phyloP scores from a whole-genome alignment of 2,888 invertebrate genomes.

The Papilio protenor region DNA sequence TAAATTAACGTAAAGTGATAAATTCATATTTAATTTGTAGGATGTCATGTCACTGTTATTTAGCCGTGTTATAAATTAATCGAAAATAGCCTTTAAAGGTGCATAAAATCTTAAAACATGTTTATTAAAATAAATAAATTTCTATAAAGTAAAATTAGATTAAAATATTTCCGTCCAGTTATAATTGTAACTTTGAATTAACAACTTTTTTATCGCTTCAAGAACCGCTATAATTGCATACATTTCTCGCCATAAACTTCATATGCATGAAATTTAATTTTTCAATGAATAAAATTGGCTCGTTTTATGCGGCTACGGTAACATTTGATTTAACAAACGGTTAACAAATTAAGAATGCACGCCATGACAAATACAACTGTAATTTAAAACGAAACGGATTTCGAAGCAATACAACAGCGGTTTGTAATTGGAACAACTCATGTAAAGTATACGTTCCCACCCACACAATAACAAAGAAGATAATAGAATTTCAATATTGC shows the following conservation, averaged over 20 bases:
- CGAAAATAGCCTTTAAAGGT: neutral
- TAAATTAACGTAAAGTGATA: conserved; percentile 23
- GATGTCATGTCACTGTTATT: neutral
- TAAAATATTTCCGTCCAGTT: neutral
- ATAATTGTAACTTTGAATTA: neutral
- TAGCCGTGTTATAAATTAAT: neutral
- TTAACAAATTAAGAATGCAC: conserved; percentile 33
- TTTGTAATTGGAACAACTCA: conserved; percentile 37
- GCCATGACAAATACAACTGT: conserved; percentile 36
- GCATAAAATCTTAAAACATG: neutral
- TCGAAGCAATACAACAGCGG: conserved; percentile 2
- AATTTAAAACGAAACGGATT: conserved; percentile 30
- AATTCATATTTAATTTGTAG: conserved; percentile 16
- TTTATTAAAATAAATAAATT: neutral
- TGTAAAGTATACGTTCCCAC: conserved; percentile 44
- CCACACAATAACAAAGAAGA: conserved; percentile 50
- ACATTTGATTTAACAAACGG: conserved; percentile 36
- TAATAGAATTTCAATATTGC: conserved; percentile 62
- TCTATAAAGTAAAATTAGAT: neutral
- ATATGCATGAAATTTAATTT: conserved; percentile 17
- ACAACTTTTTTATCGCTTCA: neutral
- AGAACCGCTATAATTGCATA: conserved; percentile 15
- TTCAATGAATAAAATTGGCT: neutral
- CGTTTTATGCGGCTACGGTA: conserved; percentile 13
- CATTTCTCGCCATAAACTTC: conserved; percentile 13